Conservation (phyloP, 2,888 invertebrate species). For the Patella depressa region DNA sequence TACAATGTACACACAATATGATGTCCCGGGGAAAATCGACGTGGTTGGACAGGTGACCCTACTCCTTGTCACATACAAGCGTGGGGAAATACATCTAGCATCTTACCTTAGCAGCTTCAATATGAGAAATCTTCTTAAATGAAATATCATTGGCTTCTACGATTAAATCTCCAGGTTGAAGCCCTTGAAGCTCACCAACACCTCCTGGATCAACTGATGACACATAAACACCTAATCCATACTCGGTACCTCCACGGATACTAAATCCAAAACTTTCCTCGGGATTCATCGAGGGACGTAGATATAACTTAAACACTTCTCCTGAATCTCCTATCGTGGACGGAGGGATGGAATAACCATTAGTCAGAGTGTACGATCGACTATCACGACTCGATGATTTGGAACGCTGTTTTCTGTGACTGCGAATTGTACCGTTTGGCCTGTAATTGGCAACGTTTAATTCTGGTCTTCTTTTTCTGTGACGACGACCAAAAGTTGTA, state of each 20-base stretch:
- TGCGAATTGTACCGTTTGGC: background rate
- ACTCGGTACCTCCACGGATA: constrained; percentile 94
- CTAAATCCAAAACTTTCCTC: constrained; percentile 84
- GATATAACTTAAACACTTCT: constrained; percentile 27
- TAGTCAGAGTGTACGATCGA: background rate
- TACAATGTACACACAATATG: no score
- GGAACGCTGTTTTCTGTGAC: constrained; percentile 9
- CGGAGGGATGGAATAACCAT: constrained; percentile 24
- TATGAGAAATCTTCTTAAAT: constrained; percentile 74
- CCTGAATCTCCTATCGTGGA: constrained; percentile 22
- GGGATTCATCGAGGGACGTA: constrained; percentile 33
- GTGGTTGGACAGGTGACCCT: no score
- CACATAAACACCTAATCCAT: constrained; percentile 94
- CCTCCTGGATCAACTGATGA: constrained; percentile 95
- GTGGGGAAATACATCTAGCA: no score
- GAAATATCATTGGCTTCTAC: constrained; percentile 93
- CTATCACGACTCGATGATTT: background rate
- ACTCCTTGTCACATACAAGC: no score
- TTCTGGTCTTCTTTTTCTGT: constrained; percentile 13
- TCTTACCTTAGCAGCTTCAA: constrained; percentile 63
- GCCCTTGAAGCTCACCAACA: constrained; percentile 89
- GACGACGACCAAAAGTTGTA: constrained; percentile 18
- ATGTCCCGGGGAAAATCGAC: no score
- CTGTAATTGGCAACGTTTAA: background rate
- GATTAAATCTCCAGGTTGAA: constrained; percentile 85